phyloP scores from a whole-genome alignment of 2,113 vertebrate species.

The Colinus virginianus region DNA sequence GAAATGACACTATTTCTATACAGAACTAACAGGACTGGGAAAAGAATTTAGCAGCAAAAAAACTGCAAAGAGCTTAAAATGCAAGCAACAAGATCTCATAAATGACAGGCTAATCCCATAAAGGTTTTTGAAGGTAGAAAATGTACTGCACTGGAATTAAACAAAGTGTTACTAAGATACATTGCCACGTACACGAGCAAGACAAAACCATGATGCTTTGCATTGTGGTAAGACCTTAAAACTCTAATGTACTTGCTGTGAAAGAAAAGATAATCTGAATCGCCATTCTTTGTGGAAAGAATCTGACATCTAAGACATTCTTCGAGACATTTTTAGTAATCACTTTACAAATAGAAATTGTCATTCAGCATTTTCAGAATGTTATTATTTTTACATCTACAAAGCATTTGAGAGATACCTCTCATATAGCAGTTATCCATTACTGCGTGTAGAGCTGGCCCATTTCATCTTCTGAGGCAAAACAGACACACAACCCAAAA shows the following conservation, averaged over 20 bases:
- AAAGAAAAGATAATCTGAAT: background rate
- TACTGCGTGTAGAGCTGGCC: background rate
- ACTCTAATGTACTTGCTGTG: background rate
- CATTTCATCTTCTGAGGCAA: background rate
- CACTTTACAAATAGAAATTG: background rate
- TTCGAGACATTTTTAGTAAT: background rate
- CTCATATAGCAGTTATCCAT: background rate
- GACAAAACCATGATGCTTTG: background rate
- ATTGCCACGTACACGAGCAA: background rate
- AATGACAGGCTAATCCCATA: background rate
- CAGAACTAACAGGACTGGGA: background rate
- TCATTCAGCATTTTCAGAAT: background rate
- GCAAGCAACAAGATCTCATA: background rate
- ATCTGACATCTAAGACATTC: background rate
- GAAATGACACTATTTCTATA: background rate
- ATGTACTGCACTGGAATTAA: background rate
- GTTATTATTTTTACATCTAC: background rate
- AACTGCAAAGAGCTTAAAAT: background rate
- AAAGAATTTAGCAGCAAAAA: background rate
- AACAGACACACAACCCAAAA: background rate
- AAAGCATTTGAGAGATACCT: background rate
- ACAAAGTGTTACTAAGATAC: background rate
- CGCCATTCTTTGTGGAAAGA: background rate
- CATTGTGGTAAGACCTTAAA: background rate
- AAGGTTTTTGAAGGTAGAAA: background rate